A percentile compares a stretch with the other conserved stretches of the same genome.
Conservation (phyloP, 2,888 invertebrate species). For the Nezara viridula region DNA sequence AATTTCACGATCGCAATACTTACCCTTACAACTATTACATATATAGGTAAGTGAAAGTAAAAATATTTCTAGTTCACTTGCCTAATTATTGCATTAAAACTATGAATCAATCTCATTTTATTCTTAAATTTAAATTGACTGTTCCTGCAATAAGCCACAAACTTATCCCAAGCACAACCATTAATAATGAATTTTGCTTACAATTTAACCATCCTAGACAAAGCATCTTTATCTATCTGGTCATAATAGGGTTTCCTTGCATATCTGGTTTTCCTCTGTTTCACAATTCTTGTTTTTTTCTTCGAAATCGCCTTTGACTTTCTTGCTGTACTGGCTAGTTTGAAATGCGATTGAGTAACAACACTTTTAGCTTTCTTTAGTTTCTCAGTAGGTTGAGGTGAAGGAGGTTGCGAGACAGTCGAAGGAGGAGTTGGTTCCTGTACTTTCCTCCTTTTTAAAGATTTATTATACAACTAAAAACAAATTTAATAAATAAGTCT, state of each 20-base stretch:
- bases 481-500: background rate
- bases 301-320: constrained; percentile 58
- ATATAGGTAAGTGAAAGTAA: too few species aligned
- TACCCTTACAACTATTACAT: too few species aligned
- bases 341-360: background rate
- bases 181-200: constrained; percentile 57
- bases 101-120: background rate
- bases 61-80: too few species aligned
- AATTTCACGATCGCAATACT: too few species aligned
- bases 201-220: constrained; percentile 75
- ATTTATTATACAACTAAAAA: constrained; percentile 8
- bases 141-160: background rate
- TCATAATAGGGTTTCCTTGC: constrained; percentile 71
- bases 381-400: background rate
- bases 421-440: background rate
- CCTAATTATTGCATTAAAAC: background rate
- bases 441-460: background rate
- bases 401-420: background rate
- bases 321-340: background rate
- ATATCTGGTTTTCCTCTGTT: constrained; percentile 59
- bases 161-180: background rate
- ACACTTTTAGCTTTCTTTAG: background rate
- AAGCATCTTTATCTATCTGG: constrained; percentile 76
- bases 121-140: background rate
- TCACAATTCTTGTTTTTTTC: constrained; percentile 63